Evolutionary conservation across 2,888 invertebrate species (phyloP).

Genomic region (Athripsodes cinereus): DNA sequence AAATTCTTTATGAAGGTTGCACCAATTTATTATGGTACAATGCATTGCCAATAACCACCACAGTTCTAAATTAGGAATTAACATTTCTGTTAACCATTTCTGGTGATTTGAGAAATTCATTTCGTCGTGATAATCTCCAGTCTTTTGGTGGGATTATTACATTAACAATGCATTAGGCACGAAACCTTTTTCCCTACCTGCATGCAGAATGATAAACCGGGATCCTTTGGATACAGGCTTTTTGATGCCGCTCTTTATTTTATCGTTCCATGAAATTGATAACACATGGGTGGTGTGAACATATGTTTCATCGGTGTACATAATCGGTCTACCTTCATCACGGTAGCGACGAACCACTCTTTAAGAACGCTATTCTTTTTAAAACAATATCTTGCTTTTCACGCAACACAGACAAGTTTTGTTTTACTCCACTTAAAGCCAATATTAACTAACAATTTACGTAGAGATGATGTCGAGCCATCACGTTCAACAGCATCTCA

Average conservation of each 20-base stretch:
- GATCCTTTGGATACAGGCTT: slow-evolving; percentile 25
- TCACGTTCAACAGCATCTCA: not conserved
- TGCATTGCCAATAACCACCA: not conserved
- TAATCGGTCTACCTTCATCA: slow-evolving; percentile 15
- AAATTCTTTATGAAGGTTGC: too few relatives aligned
- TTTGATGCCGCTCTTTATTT: slow-evolving; percentile 7
- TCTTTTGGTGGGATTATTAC: slow-evolving; percentile 3
- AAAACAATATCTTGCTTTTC: slow-evolving; percentile 18
- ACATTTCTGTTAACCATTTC: slow-evolving; percentile 1
- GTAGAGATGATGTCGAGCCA: not conserved
- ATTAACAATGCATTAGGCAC: slow-evolving; percentile 12
- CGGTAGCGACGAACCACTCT: slow-evolving; percentile 19
- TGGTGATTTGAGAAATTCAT: not conserved
- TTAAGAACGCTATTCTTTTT: slow-evolving; percentile 19
- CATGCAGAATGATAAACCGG: slow-evolving; percentile 26
- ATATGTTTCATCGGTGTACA: slow-evolving; percentile 19
- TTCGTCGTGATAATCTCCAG: slow-evolving; percentile 1
- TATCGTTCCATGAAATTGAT: slow-evolving; percentile 17
- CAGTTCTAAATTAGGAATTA: not conserved
- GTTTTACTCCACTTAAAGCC: not conserved
- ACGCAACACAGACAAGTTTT: slow-evolving; percentile 15
- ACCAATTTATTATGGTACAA: slow-evolving; percentile 1
- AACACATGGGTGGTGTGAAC: slow-evolving; percentile 17
- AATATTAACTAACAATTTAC: not conserved
- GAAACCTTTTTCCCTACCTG: slow-evolving; percentile 28